Evolutionary conservation across 2,797 vertebrate species (phyloP).

Genomic region (Huso huso): DNA sequence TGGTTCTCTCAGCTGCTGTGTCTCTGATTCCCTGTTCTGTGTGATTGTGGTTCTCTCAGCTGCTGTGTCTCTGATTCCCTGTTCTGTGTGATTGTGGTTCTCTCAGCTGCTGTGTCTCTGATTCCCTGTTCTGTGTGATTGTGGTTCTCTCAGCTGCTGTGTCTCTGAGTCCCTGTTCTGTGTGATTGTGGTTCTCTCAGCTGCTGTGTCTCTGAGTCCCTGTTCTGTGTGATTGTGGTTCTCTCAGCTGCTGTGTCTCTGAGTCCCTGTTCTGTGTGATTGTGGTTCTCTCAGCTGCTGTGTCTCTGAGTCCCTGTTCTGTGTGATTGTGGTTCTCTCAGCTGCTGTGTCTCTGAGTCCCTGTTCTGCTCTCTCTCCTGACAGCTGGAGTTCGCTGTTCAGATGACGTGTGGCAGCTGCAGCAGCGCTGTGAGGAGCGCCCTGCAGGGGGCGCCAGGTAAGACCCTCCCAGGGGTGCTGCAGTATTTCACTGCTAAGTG

Average conservation of each 20-base stretch:
- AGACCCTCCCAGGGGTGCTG: constrained; percentile 9
- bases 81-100: too few species aligned
- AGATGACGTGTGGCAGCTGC: constrained; percentile 79
- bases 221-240: not conserved
- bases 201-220: too few species aligned
- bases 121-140: too few species aligned
- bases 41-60: too few species aligned
- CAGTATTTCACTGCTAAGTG: too few species aligned
- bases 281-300: not conserved
- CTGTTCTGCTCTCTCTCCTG: not conserved
- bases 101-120: too few species aligned
- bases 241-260: not conserved
- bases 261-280: not conserved
- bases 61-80: too few species aligned
- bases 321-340: not conserved
- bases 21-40: too few species aligned
- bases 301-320: not conserved
- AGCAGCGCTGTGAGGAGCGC: constrained; percentile 51
- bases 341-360: not conserved
- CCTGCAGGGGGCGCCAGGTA: constrained; percentile 62
- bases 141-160: too few species aligned
- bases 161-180: too few species aligned
- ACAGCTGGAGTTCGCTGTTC: constrained; percentile 83
- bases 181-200: too few species aligned
- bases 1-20: too few species aligned